Conservation (phyloP, 2,113 vertebrate species). For the Megalops atlanticus region DNA sequence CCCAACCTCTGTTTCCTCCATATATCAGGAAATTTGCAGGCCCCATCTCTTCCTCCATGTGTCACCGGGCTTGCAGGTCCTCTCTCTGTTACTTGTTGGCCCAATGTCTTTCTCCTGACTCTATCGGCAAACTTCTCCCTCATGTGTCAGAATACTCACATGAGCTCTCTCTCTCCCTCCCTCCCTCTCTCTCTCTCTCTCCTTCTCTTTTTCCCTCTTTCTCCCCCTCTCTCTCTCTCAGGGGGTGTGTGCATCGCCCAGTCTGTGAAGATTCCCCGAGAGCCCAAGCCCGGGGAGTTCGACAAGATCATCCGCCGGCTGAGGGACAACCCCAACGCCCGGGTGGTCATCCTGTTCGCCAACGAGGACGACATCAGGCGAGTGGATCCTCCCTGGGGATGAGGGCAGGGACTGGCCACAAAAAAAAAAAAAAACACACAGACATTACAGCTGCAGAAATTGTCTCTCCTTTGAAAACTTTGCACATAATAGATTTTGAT, state of each 20-base stretch:
- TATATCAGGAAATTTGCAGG: too few relatives aligned
- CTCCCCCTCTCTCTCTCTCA: constrained; percentile 52
- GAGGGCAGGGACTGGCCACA: too few relatives aligned
- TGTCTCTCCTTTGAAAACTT: not conserved
- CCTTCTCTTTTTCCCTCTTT: not conserved
- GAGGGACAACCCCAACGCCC: constrained; percentile 86
- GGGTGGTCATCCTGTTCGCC: constrained; percentile 89
- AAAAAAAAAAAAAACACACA: too few relatives aligned
- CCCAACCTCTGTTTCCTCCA: too few relatives aligned
- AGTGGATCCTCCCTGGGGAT: constrained; percentile 31
- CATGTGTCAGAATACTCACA: not conserved
- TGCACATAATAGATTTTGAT: not conserved
- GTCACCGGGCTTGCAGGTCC: too few relatives aligned
- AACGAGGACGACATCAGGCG: constrained; percentile 95
- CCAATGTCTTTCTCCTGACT: not conserved
- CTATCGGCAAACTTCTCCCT: too few relatives aligned
- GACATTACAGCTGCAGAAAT: not conserved
- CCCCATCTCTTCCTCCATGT: not conserved
- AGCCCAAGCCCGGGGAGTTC: constrained; percentile 84
- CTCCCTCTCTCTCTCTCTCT: not conserved
- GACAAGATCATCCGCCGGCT: constrained; percentile 91
- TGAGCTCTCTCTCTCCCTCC: not conserved
- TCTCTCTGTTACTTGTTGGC: not conserved
- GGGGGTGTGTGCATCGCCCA: constrained; percentile 90
- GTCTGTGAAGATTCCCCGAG: constrained; percentile 91